Conservation (phyloP, 2,113 vertebrate species). For the Pteronura brasiliensis region DNA sequence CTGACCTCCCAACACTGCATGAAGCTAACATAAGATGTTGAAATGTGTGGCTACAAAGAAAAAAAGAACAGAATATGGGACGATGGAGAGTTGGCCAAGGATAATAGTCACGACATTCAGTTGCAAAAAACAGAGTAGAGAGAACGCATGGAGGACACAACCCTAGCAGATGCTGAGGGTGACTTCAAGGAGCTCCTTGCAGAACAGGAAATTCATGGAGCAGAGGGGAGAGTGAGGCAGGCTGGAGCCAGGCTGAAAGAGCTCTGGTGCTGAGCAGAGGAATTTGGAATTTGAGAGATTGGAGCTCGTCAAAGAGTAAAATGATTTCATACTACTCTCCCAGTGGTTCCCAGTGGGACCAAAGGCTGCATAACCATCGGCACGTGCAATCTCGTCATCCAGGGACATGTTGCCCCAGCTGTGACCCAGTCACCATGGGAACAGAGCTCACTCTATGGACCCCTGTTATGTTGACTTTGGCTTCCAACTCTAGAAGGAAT, state of each 20-base stretch:
- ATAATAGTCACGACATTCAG: rapidly evolving
- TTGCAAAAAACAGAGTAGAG: too few species aligned
- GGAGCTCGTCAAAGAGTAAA: background rate
- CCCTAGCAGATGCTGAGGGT: rapidly evolving
- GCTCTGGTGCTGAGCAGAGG: rapidly evolving
- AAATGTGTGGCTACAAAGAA: too few species aligned
- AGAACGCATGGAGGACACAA: rapidly evolving
- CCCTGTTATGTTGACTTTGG: rapidly evolving
- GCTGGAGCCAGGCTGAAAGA: background rate
- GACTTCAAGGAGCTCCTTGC: background rate
- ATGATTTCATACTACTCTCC: background rate
- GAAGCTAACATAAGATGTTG: background rate
- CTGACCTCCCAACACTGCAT: background rate
- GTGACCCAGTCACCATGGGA: background rate
- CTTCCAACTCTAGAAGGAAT: background rate
- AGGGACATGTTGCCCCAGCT: too few species aligned
- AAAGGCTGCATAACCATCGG: rapidly evolving
- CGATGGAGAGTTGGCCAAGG: rapidly evolving
- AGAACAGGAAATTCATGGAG: rapidly evolving
- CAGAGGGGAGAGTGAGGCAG: background rate
- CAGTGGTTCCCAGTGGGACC: background rate
- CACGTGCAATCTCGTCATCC: too few species aligned
- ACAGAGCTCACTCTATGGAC: background rate
- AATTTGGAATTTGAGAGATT: background rate
- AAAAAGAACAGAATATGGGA: background rate